Base-by-base conservation (phyloP, 1,140 invertebrate genomes). In the Cydia strobilella region DNA sequence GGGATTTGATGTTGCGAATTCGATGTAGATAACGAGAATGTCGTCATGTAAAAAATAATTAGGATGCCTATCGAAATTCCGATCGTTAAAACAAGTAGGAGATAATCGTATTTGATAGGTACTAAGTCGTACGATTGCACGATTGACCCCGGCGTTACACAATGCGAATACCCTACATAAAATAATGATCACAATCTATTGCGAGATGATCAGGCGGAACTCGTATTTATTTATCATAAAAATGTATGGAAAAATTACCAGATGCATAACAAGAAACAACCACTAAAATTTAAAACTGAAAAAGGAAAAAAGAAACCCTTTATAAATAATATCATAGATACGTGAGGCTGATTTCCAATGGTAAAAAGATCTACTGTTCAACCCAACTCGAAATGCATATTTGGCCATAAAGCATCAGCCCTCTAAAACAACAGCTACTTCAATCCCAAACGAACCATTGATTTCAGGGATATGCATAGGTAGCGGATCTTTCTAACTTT, bases 121-220 rank as follows among this genome's bases (percentile, higher is more conserved):
- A 69, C 35, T 69, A 69, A 69, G 31, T 69, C 65, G 65, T 35
- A 69, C 65, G 65, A 69, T 69, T 69, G 65, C 65, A 69, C 65
- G 65, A 39, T 35, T 69, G 65, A 39, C 65, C 65, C 65, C 27
- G 31, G 6, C 65, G 35, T 69, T 69, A 18, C 65, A 69, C 65
- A 69, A 69, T 69, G 31, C 9, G 65, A 35, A 69, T 69, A 69
- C 31, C 42, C 65, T 35, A 69, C 65, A 69, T 69, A 69, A 69
- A 42, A 69, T 39, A 42, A 69, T 39, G 65, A 35, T 69, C 35
- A 35, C 65, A 18, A 39, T 42, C 31, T 69, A 69, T 69, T 69
- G 65, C 65, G 31, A 65, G 13, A 69, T 31, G 48, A 18, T 23
- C 9, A n/a, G 31, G 27, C 27, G 13, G 63, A 2, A 35, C 25